These are phyloP conservation scores for Malaclemys terrapin DNA, from an alignment of 2,113 vertebrate genomes.

Conservation along the genomic window DNA sequence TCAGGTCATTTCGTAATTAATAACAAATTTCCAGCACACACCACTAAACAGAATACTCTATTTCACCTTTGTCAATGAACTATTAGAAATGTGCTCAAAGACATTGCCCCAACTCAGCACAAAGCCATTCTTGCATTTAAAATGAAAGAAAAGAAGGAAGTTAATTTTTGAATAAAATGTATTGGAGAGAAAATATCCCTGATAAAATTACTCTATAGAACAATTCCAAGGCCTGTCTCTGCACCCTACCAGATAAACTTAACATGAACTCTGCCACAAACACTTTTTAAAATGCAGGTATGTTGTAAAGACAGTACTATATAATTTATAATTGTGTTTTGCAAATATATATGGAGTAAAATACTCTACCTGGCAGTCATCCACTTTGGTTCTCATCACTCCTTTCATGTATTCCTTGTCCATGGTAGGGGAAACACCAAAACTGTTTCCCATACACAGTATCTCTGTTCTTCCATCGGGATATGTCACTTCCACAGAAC, in stretches of 20 bases:
- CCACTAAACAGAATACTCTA: neutral
- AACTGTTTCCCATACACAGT: slow-evolving; percentile 98
- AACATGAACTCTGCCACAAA: neutral
- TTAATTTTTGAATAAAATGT: neutral
- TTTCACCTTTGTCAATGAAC: neutral
- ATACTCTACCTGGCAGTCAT: slow-evolving; percentile 95
- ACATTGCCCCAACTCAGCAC: neutral
- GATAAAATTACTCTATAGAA: neutral
- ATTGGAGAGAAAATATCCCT: neutral
- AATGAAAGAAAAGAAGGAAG: neutral
- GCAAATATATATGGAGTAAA: neutral
- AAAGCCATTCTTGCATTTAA: neutral
- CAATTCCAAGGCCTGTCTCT: neutral
- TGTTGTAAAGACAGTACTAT: neutral
- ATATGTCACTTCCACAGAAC: slow-evolving; percentile 96
- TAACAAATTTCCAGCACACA: neutral
- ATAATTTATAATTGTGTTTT: neutral
- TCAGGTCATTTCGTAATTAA: neutral
- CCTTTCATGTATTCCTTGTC: slow-evolving; percentile 99
- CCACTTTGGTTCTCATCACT: slow-evolving; percentile 98
- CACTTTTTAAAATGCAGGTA: neutral
- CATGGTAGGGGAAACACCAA: slow-evolving; percentile 97
- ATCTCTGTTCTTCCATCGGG: slow-evolving; percentile 94
- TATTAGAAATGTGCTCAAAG: neutral
- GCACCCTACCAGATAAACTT: neutral